These are phyloP conservation scores for Plemyria rubiginata DNA, from an alignment of 2,888 invertebrate species.

Conservation along the genomic window DNA sequence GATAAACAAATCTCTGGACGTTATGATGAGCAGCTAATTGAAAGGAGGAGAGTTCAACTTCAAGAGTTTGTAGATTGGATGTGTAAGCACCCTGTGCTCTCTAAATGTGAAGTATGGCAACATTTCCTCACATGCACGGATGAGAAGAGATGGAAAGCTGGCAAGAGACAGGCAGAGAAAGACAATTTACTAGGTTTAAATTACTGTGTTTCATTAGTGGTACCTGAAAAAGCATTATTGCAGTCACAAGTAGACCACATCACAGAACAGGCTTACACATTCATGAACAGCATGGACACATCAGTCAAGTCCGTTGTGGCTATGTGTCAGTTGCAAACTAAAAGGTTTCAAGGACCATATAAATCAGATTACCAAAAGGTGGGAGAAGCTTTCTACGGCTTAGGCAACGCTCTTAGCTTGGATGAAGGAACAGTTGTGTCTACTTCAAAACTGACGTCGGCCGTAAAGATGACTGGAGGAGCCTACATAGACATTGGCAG, in stretches of 20 bases:
- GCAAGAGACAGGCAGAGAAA: conserved; percentile 97
- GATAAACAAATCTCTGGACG: conserved; percentile 99
- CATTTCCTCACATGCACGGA: conserved; percentile 99
- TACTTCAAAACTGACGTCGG: conserved; percentile 89
- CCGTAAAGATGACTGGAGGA: conserved; percentile 93
- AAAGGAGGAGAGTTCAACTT: conserved; percentile 95
- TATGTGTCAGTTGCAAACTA: conserved; percentile 93
- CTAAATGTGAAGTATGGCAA: conserved; percentile 96
- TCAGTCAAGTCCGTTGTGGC: conserved; percentile 93
- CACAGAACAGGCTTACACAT: conserved; percentile 92
- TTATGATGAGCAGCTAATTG: conserved; percentile 98
- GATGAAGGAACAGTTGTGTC: conserved; percentile 88
- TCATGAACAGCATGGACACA: conserved; percentile 93
- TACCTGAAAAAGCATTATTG: conserved; percentile 91
- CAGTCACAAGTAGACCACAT: conserved; percentile 91
- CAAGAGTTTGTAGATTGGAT: conserved; percentile 99
- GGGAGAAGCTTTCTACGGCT: conserved; percentile 92
- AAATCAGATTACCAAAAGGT: conserved; percentile 96
- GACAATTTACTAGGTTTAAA: conserved; percentile 95
- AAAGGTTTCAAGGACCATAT: conserved; percentile 93
- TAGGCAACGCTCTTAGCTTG: conserved; percentile 93
- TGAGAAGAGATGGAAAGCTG: conserved; percentile 98
- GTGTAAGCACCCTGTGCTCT: conserved; percentile 97
- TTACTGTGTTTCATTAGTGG: conserved; percentile 95
- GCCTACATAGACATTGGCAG: conserved; percentile 95